Percentiles rank a stretch among this genome's conserved stretches.
These are phyloP conservation scores for Lampris incognitus DNA, from an alignment of 2,113 vertebrate species.

Conservation along the genomic window DNA sequence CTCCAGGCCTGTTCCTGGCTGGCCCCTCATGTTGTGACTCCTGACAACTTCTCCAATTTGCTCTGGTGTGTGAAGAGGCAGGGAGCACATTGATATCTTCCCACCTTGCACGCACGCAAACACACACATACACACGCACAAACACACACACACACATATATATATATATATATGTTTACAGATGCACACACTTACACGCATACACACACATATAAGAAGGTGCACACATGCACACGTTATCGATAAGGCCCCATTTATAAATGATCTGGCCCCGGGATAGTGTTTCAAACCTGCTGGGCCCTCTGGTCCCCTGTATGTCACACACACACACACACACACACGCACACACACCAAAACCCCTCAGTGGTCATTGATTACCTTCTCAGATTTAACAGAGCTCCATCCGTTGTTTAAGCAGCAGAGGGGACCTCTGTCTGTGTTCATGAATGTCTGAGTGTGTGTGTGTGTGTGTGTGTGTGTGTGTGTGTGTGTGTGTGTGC, in stretches of 20 bases:
- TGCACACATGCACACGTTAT: constrained; percentile 74
- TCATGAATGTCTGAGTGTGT: constrained; percentile 38
- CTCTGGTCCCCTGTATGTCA: constrained; percentile 66
- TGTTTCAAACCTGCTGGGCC: constrained; percentile 82
- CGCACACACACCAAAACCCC: constrained; percentile 41
- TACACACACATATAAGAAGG: neutral
- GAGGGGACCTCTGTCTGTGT: constrained; percentile 64
- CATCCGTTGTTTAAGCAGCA: constrained; percentile 74
- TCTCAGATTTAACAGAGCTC: constrained; percentile 85
- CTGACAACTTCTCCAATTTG: constrained; percentile 96
- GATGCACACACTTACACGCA: neutral
- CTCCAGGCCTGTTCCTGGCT: constrained; percentile 66
- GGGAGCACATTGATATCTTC: constrained; percentile 88
- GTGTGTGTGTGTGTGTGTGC: constrained; percentile 59
- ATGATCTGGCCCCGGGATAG: constrained; percentile 83
- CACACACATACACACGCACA: constrained; percentile 28
- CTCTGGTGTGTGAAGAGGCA: constrained; percentile 88
- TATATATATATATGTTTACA: neutral
- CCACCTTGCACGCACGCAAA: constrained; percentile 73
- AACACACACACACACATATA: constrained; percentile 33
- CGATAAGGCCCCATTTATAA: constrained; percentile 86
- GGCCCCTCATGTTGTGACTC: constrained; percentile 88
- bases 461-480: constrained; percentile 18
- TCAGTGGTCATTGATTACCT: constrained; percentile 84
- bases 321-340: constrained; percentile 54